Evolutionary conservation across 2,113 vertebrate genomes (phyloP), one percentile per base, ranked within the genome.

Genomic region (Dasypus novemcinctus): DNA sequence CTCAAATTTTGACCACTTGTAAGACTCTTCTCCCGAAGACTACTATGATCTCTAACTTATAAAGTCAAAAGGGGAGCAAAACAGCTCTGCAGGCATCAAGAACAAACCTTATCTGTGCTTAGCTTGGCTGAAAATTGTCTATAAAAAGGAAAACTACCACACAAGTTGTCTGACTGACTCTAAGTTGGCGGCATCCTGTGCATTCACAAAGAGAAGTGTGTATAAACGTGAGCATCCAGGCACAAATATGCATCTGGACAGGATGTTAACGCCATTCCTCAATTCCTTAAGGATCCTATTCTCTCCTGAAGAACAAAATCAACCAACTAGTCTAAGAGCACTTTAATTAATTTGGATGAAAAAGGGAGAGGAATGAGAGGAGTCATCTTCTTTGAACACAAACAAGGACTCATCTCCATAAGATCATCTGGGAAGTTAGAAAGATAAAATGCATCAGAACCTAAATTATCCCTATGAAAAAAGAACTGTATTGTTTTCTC

Each of bases 201-300:
- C 23, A 83, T 31, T 89, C 84, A 94, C 86, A 88, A 91, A 93
- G 90, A 59, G 95, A 92, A 90, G 89, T 74, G 25, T 86, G 90
- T 66, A 63, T 91, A 96, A 97, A 96, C 88, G 95, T 7, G 57
- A 95, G 75, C 38, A 36, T 92, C 46, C 84, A 84, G 61, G 93
- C 94, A 74, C 91, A 94, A 95, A 89, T 25, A 90, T 80, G 86
- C 96, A 96, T 90, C 97, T 95, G 96, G 91, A 96, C 95, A 96
- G 96, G 95, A 97, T 95, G 85, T 71, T 52, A 95, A 74, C 84
- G 84, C 80, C 86, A 91, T 87, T 94, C 75, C 36, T 87, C 87
- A 90, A 94, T 74, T 71, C 87, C 95, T 95, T 33, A 33, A 69
- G 87, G 83, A 87, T 41, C 52, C 83, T 68, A 80, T 29, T 95